phyloP scores from a whole-genome alignment of 2,797 vertebrate species.

The Clarias pachynema region DNA sequence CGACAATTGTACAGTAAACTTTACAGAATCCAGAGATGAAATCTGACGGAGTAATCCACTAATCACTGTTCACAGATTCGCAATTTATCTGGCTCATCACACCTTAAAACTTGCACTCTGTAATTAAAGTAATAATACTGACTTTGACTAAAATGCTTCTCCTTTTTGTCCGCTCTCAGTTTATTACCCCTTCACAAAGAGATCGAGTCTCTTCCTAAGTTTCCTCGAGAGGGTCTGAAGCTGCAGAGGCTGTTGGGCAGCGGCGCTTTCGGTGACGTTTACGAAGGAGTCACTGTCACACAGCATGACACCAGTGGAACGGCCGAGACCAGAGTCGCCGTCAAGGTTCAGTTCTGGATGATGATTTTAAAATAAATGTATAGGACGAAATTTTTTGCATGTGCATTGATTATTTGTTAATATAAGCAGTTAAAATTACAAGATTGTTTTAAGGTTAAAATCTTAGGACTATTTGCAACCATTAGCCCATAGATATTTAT shows the following conservation, averaged over 20 bases:
- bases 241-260: conserved; percentile 74
- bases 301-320: conserved; percentile 61
- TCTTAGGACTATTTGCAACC: not conserved
- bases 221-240: conserved; percentile 73
- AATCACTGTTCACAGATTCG: too few relatives aligned
- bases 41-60: too few relatives aligned
- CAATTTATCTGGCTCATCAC: not conserved
- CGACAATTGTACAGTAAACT: not conserved
- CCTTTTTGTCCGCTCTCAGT: conserved; percentile 54
- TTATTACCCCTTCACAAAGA: conserved; percentile 70
- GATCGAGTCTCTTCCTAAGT: conserved; percentile 71
- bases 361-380: not conserved
- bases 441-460: not conserved
- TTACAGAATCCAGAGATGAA: too few relatives aligned
- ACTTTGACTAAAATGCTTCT: not conserved
- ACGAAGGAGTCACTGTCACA: conserved; percentile 72
- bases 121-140: too few relatives aligned
- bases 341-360: conserved; percentile 69
- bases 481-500: not conserved
- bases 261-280: conserved; percentile 80
- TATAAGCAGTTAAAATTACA: not conserved
- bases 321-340: conserved; percentile 73
- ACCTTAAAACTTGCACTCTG: not conserved
- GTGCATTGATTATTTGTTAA: not conserved
- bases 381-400: not conserved